Percentiles rank a stretch among this genome's conserved stretches.
Conservation (phyloP, 2,113 vertebrate genomes). For the Notiomystis cincta region DNA sequence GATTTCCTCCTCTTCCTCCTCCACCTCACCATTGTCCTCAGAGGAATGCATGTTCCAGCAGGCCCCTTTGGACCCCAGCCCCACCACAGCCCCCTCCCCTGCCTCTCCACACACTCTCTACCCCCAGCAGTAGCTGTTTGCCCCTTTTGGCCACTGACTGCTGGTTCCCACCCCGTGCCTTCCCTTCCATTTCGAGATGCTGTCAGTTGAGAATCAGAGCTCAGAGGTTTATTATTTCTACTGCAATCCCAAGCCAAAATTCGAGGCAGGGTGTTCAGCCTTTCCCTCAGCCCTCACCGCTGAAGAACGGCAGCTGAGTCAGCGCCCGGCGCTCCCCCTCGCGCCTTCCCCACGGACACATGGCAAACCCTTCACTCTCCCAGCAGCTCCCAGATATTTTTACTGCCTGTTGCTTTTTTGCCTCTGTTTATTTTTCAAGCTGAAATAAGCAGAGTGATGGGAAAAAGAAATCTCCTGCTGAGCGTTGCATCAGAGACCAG, state of each 20-base stretch:
- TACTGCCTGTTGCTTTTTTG: background rate
- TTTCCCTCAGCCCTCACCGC: background rate
- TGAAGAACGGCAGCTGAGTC: constrained; percentile 8
- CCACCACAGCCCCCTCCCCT: background rate
- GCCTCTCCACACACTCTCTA: background rate
- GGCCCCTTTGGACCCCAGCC: background rate
- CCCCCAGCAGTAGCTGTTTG: background rate
- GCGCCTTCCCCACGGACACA: background rate
- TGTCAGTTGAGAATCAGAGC: background rate
- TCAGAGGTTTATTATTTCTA: constrained; percentile 45
- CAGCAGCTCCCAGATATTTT: constrained; percentile 19
- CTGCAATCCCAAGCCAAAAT: background rate
- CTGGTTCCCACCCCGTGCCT: constrained; percentile 13
- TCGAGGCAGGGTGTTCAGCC: constrained; percentile 15
- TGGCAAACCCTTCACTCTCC: constrained; percentile 3
- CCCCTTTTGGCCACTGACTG: background rate
- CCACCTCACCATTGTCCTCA: background rate
- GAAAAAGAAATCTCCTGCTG: constrained; percentile 9
- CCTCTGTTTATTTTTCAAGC: constrained; percentile 25
- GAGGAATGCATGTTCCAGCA: background rate
- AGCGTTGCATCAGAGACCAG: background rate
- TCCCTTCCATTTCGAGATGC: constrained; percentile 43
- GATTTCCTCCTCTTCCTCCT: background rate
- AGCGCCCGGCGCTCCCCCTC: background rate
- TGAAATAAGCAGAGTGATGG: constrained; percentile 14